phyloP scores from a whole-genome alignment of 1,140 invertebrate species.

The Drosophila parabipectinata region DNA sequence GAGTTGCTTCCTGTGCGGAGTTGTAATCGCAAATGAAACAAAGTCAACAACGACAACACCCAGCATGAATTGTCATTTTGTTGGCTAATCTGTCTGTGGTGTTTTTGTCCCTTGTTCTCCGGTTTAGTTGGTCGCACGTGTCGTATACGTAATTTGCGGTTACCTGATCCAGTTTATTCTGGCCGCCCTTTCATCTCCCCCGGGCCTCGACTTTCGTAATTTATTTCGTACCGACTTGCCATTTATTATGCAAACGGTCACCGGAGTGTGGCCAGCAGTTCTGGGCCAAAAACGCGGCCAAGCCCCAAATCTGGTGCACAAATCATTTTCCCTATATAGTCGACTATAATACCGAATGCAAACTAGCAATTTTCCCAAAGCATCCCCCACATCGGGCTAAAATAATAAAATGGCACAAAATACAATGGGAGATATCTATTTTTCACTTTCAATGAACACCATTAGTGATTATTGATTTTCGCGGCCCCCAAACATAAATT shows the following conservation, averaged over 20 bases:
- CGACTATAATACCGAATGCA: constrained; percentile 17
- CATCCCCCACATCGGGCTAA: constrained; percentile 18
- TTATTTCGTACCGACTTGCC: constrained; percentile 60
- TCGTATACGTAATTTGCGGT: constrained; percentile 70
- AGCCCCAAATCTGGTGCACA: constrained; percentile 48
- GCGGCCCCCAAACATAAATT: constrained; percentile 16
- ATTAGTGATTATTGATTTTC: constrained; percentile 33
- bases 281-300: constrained; percentile 51
- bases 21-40: constrained; percentile 61
- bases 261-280: constrained; percentile 63
- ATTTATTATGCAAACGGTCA: constrained; percentile 75
- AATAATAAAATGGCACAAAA: background rate
- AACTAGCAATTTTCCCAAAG: constrained; percentile 35
- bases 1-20: constrained; percentile 48
- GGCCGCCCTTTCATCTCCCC: background rate
- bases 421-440: constrained; percentile 26
- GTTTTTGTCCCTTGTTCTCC: constrained; percentile 15
- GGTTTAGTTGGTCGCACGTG: constrained; percentile 35
- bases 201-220: constrained; percentile 45
- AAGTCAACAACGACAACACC: constrained; percentile 36
- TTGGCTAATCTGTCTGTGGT: constrained; percentile 59
- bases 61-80: constrained; percentile 45
- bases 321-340: constrained; percentile 68
- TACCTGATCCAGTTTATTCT: constrained; percentile 48
- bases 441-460: constrained; percentile 28